Evolutionary conservation across 2,888 invertebrate species (phyloP).

Genomic region (Antheraea assamensis): DNA sequence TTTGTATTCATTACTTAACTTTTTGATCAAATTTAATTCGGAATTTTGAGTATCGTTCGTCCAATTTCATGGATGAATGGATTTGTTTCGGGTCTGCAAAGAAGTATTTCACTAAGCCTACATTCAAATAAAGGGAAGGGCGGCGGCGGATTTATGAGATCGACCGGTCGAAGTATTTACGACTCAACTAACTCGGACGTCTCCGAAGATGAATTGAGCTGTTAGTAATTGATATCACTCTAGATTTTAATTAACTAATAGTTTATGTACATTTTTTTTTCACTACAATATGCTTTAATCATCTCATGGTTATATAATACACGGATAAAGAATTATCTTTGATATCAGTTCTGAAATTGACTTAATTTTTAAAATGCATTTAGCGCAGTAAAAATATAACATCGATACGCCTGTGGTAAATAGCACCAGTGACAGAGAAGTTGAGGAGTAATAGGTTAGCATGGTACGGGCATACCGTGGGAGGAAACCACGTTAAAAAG

Average conservation of each 20-base stretch:
- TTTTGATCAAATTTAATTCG: conserved; percentile 73
- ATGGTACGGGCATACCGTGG: too few species aligned
- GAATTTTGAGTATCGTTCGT: conserved; percentile 71
- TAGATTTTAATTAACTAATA: conserved; percentile 28
- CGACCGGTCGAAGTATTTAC: conserved; percentile 59
- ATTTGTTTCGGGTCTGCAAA: conserved; percentile 71
- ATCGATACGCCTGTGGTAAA: too few species aligned
- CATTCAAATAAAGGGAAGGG: conserved; percentile 68
- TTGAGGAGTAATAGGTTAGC: too few species aligned
- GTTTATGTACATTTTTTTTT: background rate
- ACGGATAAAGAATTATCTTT: too few species aligned
- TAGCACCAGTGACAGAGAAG: too few species aligned
- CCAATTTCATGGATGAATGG: conserved; percentile 73
- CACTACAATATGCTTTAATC: background rate
- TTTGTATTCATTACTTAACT: conserved; percentile 69
- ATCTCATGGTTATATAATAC: background rate
- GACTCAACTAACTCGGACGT: conserved; percentile 58
- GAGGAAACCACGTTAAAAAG: too few species aligned
- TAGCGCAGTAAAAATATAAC: too few species aligned
- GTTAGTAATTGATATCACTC: conserved; percentile 42
- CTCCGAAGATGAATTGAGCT: conserved; percentile 46
- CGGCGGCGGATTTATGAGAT: conserved; percentile 64
- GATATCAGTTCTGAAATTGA: too few species aligned
- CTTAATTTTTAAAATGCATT: too few species aligned
- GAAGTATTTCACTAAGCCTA: conserved; percentile 74